These are phyloP conservation scores for Melipona quadrifasciata DNA, from an alignment of 1,140 invertebrate genomes.

Conservation along the genomic window DNA sequence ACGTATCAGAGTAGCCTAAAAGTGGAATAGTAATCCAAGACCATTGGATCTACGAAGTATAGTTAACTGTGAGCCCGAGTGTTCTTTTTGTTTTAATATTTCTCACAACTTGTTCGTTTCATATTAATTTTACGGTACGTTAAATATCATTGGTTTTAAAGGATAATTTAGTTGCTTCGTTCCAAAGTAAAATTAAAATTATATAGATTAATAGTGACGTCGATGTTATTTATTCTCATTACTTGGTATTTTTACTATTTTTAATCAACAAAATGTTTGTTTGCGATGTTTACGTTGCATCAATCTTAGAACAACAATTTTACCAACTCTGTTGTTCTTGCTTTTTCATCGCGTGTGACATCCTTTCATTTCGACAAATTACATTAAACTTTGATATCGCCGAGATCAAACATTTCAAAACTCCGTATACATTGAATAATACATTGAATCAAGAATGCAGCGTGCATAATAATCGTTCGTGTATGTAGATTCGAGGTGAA, in stretches of 20 bases:
- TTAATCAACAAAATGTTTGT: neutral
- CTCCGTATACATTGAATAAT: neutral
- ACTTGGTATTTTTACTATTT: neutral
- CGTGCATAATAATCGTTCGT: no score
- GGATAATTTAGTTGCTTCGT: neutral
- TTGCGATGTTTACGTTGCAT: neutral
- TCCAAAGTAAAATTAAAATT: neutral
- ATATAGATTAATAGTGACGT: neutral
- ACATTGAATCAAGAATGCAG: neutral
- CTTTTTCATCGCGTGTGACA: no score
- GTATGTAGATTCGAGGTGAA: no score
- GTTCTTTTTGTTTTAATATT: neutral
- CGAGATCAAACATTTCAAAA: no score
- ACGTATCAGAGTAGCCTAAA: no score
- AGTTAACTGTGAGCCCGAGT: neutral
- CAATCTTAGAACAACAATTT: neutral
- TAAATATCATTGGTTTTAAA: neutral
- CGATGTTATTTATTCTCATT: neutral
- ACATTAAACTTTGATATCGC: no score
- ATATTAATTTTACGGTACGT: neutral
- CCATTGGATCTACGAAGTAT: no score
- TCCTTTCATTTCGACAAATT: no score
- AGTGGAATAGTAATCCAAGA: no score
- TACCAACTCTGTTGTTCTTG: neutral
- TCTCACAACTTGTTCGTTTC: neutral